Conservation (phyloP, 2,797 vertebrate genomes). For the Sebastes itinus region DNA sequence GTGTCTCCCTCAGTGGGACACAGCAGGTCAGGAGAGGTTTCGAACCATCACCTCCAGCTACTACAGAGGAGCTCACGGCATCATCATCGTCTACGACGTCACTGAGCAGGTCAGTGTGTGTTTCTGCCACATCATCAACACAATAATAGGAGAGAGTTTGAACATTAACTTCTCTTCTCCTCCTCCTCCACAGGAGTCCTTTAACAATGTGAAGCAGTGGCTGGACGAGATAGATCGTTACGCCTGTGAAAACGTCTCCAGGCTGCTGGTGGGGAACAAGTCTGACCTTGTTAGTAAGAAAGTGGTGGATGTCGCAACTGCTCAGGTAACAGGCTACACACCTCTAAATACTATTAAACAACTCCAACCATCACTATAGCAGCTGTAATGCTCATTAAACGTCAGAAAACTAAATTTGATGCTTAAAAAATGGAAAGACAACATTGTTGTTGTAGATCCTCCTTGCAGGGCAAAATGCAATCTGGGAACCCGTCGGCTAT, state of each 20-base stretch:
- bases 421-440: not conserved
- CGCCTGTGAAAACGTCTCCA: constrained; percentile 83
- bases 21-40: constrained; percentile 85
- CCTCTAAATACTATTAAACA: not conserved
- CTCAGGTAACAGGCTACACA: constrained; percentile 72
- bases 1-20: constrained; percentile 78
- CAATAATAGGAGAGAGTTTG: not conserved
- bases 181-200: constrained; percentile 75
- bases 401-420: not conserved
- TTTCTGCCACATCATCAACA: not conserved
- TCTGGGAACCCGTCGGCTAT: not conserved
- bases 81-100: constrained; percentile 96
- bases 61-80: constrained; percentile 96
- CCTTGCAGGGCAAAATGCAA: not conserved
- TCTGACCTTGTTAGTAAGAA: constrained; percentile 83
- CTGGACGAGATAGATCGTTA: constrained; percentile 85
- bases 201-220: constrained; percentile 85
- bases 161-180: not conserved
- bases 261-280: constrained; percentile 86
- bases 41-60: constrained; percentile 94
- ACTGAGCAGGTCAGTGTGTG: constrained; percentile 89
- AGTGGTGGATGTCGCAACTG: constrained; percentile 82
- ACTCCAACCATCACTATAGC: accelerated
- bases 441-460: not conserved
- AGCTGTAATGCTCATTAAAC: not conserved